Conservation (phyloP, 2,797 vertebrate species). For the Xenops minutus region DNA sequence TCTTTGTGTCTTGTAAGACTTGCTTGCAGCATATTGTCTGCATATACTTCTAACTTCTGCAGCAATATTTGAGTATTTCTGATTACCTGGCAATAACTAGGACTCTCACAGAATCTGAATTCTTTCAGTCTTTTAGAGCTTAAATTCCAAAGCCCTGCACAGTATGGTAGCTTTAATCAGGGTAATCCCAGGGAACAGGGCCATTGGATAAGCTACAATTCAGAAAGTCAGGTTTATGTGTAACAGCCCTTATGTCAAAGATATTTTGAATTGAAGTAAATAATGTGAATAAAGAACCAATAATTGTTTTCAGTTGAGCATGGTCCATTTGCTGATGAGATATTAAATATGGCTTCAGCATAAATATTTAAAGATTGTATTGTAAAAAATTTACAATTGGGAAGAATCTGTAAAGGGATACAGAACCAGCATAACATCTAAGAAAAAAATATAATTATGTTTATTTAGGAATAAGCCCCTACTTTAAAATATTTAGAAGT, state of each 20-base stretch:
- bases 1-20: background rate
- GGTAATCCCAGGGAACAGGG: background rate
- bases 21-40: background rate
- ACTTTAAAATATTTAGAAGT: background rate
- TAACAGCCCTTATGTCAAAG: background rate
- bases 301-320: background rate
- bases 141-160: background rate
- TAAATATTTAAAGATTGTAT: background rate
- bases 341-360: slow-evolving; percentile 16
- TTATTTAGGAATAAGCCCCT: background rate
- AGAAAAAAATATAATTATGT: background rate
- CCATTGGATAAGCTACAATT: background rate
- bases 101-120: background rate
- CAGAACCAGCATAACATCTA: background rate
- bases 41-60: background rate
- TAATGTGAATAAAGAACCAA: background rate
- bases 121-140: background rate
- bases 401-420: background rate
- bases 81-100: background rate
- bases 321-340: background rate
- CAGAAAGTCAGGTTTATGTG: background rate
- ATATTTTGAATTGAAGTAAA: background rate
- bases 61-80: background rate
- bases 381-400: background rate
- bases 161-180: background rate